These are phyloP conservation scores for Rotaria macrura DNA, from an alignment of 2,888 invertebrate genomes.

Conservation along the genomic window DNA sequence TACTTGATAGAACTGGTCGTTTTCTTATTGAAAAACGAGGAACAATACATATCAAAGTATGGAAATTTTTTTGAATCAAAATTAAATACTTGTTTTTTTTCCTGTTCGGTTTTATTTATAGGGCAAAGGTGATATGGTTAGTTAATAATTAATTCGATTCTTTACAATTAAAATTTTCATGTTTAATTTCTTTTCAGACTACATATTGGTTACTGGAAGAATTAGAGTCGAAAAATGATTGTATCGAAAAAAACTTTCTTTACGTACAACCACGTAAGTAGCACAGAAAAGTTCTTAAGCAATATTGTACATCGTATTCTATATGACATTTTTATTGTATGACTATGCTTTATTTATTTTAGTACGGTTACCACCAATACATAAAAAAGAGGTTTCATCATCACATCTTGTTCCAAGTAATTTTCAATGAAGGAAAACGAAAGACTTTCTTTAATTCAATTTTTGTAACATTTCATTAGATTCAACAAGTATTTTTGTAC, in stretches of 20 bases:
- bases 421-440: neutral
- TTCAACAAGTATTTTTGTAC: neutral
- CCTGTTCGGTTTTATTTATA: neutral
- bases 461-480: neutral
- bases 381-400: neutral
- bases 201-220: neutral
- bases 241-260: neutral
- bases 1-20: constrained; percentile 37
- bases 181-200: neutral
- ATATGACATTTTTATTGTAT: no score
- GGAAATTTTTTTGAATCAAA: neutral
- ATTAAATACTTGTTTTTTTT: neutral
- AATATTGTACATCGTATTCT: no score
- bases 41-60: constrained; percentile 41
- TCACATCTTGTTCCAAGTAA: neutral
- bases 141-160: neutral
- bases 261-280: neutral
- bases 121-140: neutral
- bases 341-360: neutral
- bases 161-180: neutral
- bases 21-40: constrained; percentile 38
- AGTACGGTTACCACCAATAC: neutral
- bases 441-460: no score
- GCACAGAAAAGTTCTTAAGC: no score
- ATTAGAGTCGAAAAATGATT: neutral